Evolutionary conservation across 2,113 vertebrate species (phyloP).

Genomic region (Benitochromis conjunctus): DNA sequence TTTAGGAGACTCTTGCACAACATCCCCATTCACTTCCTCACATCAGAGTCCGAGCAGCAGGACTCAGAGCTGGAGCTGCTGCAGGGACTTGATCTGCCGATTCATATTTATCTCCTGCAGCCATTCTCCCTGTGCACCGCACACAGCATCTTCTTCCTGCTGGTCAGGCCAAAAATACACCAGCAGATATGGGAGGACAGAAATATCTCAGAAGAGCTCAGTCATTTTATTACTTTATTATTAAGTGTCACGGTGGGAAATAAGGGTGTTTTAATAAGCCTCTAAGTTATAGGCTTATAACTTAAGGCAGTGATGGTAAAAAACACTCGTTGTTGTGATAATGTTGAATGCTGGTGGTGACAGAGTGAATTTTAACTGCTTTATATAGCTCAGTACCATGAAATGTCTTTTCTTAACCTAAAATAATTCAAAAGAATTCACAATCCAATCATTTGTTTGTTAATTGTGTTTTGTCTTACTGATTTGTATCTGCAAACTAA

Average conservation of each 20-base stretch:
- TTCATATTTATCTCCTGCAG: slow-evolving; percentile 55
- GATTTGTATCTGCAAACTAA: background rate
- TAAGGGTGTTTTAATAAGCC: background rate
- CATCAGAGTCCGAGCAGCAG: background rate
- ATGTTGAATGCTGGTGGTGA: background rate
- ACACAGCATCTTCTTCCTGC: background rate
- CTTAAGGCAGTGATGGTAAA: background rate
- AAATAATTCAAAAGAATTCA: background rate
- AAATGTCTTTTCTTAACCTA: background rate
- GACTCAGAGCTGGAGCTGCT: background rate
- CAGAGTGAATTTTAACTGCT: background rate
- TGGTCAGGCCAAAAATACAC: background rate
- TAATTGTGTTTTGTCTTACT: background rate
- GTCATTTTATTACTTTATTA: background rate
- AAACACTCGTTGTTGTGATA: background rate
- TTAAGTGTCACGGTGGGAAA: background rate
- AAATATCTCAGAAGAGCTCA: background rate
- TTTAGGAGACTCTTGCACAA: background rate
- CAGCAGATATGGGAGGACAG: background rate
- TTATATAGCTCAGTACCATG: background rate
- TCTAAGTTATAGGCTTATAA: background rate
- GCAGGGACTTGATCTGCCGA: slow-evolving; percentile 20
- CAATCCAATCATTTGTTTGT: background rate
- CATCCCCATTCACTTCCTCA: background rate
- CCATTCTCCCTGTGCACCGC: slow-evolving; percentile 22